Evolutionary conservation across 1,140 invertebrate species (phyloP), one percentile per base, ranked within the genome.

Genomic region (Lineus longissimus): DNA sequence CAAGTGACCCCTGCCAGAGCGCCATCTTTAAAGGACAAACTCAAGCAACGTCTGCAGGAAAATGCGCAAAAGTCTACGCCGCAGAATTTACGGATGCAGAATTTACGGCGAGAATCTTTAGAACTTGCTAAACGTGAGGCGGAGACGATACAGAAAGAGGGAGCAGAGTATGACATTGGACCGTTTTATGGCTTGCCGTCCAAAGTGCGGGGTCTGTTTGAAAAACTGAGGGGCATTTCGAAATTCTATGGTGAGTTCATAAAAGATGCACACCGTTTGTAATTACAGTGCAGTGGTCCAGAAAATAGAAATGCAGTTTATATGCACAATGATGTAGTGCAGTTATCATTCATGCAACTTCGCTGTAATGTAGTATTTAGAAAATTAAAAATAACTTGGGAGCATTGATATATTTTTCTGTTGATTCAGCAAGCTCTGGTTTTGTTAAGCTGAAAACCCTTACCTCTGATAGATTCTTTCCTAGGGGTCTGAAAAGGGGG

Each of bases 111-210:
- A 45, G 66, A 69, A n/a, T 66, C 64, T 0, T n/a, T 72, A 13
- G 19, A 60, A 55, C 60, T 59, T 22, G 66, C 64, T 25, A 9
- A 63, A 55, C 55, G 63, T 58, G 70, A 74, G 54, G 71, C 68
- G 2, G 70, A 63, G 17, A 63, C 68, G 43, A 63, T 76, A 22
- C 36, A 68, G 33, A 66, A 58, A 19, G 66, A 74, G 31, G 63
- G 64, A 2, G 25, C 7, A 1, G 33, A 55, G 1, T 27, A 33
- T 56, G 77, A 76, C 41, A 71, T 77, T 36, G 77, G 77, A 13
- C 75, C 77, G 6, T 93, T 91, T 79, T 92, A 88, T 84, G 90
- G 89, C 0, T 79, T 93, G 17, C 88, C 90, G 1, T 72, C 80
- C 0, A 84, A 77, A 74, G 87, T 90, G 0, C 84, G 87, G 73